Evolutionary conservation across 2,888 invertebrate species (phyloP).

Genomic region (Eretmocerus hayati): DNA sequence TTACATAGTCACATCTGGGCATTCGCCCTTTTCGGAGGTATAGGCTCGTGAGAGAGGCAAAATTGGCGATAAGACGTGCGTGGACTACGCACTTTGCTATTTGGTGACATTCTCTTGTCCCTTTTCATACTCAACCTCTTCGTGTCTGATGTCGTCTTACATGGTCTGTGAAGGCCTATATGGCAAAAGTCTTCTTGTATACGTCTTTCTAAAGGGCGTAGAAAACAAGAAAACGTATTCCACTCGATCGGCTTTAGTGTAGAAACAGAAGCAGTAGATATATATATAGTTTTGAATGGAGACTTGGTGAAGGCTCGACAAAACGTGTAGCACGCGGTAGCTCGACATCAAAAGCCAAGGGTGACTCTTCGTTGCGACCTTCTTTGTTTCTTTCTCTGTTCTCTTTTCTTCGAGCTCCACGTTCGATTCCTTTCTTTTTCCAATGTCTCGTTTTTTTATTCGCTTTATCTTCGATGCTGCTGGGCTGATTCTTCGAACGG

Average conservation of each 20-base stretch:
- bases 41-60: conserved; percentile 19
- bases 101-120: no score
- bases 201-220: no score
- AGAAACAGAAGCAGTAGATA: no score
- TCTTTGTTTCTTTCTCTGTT: no score
- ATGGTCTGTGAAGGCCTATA: no score
- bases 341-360: conserved; percentile 16
- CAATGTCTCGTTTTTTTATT: background rate
- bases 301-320: conserved; percentile 10
- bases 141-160: no score
- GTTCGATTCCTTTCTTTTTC: no score
- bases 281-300: no score
- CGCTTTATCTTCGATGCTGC: background rate
- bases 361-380: conserved; percentile 1
- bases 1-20: conserved; percentile 4
- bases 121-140: no score
- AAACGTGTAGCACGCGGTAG: conserved; percentile 14
- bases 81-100: conserved; percentile 22
- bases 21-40: no score
- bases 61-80: conserved; percentile 35
- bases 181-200: no score
- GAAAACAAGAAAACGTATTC: conserved; percentile 20
- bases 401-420: background rate
- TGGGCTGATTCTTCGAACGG: conserved; percentile 18
- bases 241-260: no score